Conservation (phyloP, 92 coral and sea anemone species). For the Porites evermanni region DNA sequence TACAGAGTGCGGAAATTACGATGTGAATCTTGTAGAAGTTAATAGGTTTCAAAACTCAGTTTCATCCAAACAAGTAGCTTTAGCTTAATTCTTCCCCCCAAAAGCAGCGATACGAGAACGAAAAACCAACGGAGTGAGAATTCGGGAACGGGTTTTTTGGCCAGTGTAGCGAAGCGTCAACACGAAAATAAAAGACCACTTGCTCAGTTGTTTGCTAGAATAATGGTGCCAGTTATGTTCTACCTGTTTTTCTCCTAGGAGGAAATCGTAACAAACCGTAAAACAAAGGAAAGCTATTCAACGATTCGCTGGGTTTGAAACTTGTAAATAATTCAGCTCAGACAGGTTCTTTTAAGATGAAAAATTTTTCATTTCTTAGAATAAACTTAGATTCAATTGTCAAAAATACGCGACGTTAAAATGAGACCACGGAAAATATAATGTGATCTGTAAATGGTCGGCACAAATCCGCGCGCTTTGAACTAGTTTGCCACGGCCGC, state of each 20-base stretch:
- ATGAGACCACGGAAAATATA: background rate
- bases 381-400: slow-evolving; percentile 2
- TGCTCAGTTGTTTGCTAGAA: slow-evolving; percentile 38
- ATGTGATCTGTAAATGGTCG: background rate
- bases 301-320: slow-evolving; percentile 40
- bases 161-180: slow-evolving; percentile 31
- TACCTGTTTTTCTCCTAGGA: slow-evolving; percentile 43
- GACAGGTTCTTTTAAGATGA: slow-evolving; percentile 28
- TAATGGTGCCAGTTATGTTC: slow-evolving; percentile 42
- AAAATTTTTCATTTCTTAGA: slow-evolving; percentile 17
- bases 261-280: slow-evolving; percentile 29
- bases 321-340: slow-evolving; percentile 33
- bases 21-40: no score
- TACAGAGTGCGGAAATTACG: no score
- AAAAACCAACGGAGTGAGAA: slow-evolving; percentile 30
- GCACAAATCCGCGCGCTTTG: background rate
- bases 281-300: slow-evolving; percentile 35
- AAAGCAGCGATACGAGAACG: slow-evolving; percentile 11
- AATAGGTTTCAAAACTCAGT: no score
- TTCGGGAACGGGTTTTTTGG: slow-evolving; percentile 28
- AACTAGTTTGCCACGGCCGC: background rate
- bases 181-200: slow-evolving; percentile 29
- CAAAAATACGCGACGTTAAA: background rate
- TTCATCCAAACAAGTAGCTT: no score
- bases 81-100: no score